Evolutionary conservation across 1,140 invertebrate species (phyloP), one percentile per base, ranked within the genome.

Genomic region (Zaprionus taronus): DNA sequence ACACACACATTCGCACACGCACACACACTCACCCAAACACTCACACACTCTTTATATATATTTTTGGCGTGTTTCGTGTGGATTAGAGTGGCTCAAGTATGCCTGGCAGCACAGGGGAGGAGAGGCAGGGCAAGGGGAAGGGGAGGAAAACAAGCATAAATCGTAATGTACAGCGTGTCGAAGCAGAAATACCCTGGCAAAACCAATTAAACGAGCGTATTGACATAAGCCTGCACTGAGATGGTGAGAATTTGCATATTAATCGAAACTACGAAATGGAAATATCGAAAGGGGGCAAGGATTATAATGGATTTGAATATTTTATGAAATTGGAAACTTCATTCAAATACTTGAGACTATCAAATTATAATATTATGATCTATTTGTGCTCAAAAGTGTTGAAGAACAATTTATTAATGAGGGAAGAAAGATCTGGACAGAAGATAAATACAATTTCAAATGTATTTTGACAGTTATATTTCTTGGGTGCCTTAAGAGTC

Each of bases 81-180:
- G 84, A 87, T 87, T 87, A 89, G 79, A 81, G 72, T 80, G 73
- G 76, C 79, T 90, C 81, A 81, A 79, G 67, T 74, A 69, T 17
- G 41, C 41, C 41, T 17, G 17, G 41, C 15, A 22, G 49, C 31
- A 34, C 31, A 61, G 70, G 62, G 53, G 51, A 64, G 14, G 14
- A 7, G 12, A 17, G 41, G n/a, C n/a, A 17, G 6, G 6, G 15
- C 34, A 36, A 14, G 34, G 12, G 4, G 12, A 9, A 49, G 47
- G 9, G 47, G 20, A 38, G 44, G 38, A 77, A 67, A 67, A 44
- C 69, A 36, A 60, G 24, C 36, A 44, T 7, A 26, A 49, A 17
- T 36, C 41, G 62, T 36, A 62, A 49, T 65, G 49, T n/a, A 57
- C 22, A 38, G 24, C 31, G 61, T 17, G 66, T 15, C 53, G 64